phyloP scores from a whole-genome alignment of 2,888 invertebrate species.

The Lasioglossum pauxillum region DNA sequence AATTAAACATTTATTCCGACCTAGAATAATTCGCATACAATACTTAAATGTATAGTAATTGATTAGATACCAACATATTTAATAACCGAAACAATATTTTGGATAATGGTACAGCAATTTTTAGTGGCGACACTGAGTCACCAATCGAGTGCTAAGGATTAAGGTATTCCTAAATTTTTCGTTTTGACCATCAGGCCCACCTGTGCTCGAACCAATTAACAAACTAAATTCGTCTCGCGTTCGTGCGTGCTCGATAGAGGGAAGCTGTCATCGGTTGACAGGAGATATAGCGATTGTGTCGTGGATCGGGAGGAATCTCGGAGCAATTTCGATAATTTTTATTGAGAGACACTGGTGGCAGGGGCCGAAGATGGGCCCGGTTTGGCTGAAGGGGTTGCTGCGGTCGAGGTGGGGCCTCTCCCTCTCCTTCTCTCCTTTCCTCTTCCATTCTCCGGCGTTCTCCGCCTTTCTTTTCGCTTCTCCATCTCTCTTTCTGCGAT shows the following conservation, averaged over 20 bases:
- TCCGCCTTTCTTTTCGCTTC: conserved; percentile 43
- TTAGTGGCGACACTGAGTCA: no score
- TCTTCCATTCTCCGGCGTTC: not conserved
- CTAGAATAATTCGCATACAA: no score
- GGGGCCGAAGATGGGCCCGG: conserved; percentile 59
- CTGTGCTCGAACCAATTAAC: not conserved
- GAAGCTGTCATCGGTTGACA: not conserved
- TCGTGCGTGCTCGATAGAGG: not conserved
- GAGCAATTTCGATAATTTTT: conserved; percentile 68
- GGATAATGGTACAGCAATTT: no score
- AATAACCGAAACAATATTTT: no score
- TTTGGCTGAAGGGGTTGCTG: conserved; percentile 66
- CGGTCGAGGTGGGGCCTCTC: conserved; percentile 48
- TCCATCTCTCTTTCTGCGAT: conserved; percentile 46
- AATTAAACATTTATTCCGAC: no score
- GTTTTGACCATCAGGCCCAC: not conserved
- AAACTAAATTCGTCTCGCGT: not conserved
- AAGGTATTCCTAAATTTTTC: not conserved
- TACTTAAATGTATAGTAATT: no score
- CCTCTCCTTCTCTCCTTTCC: conserved; percentile 54
- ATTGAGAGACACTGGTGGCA: conserved; percentile 71
- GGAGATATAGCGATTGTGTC: conserved; percentile 17
- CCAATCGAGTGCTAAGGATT: no score
- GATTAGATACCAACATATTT: no score
- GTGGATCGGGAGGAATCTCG: conserved; percentile 49